These are phyloP conservation scores for Yponomeuta malinellus DNA, from an alignment of 2,888 invertebrate species.

Conservation along the genomic window DNA sequence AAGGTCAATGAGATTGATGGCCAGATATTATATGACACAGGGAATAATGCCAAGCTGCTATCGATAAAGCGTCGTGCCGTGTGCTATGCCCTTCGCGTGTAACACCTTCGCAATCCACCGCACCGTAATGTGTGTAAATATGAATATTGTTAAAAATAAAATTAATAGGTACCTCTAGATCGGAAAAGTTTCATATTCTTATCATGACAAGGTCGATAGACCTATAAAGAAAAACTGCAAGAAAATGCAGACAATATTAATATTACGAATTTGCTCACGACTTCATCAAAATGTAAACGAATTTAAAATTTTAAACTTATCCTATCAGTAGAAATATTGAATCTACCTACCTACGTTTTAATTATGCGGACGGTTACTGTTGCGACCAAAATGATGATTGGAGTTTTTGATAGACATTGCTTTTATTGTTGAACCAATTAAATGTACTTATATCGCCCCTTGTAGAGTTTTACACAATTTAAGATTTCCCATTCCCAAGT, in stretches of 20 bases:
- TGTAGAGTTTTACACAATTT: too few relatives aligned
- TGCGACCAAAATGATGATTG: conserved; percentile 4
- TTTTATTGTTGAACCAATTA: too few relatives aligned
- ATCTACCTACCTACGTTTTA: background rate
- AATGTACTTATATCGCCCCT: too few relatives aligned
- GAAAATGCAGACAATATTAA: background rate
- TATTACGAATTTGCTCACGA: background rate
- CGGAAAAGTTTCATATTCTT: background rate
- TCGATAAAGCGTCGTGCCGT: conserved; percentile 10
- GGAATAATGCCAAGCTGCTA: background rate
- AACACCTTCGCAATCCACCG: background rate
- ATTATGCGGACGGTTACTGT: background rate
- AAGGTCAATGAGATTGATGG: background rate
- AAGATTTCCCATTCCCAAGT: too few relatives aligned
- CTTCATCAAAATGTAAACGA: conserved; percentile 3
- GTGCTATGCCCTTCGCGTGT: background rate
- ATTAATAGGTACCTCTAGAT: background rate
- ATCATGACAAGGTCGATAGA: background rate
- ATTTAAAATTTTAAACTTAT: conserved; percentile 17
- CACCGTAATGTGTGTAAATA: conserved; percentile 7
- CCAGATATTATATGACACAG: background rate
- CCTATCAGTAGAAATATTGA: conserved; percentile 6
- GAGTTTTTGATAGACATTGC: background rate
- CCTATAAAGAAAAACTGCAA: background rate
- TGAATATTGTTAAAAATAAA: background rate